phyloP scores from a whole-genome alignment of 2,888 invertebrate species.

The Rhamphomyia laevipes region DNA sequence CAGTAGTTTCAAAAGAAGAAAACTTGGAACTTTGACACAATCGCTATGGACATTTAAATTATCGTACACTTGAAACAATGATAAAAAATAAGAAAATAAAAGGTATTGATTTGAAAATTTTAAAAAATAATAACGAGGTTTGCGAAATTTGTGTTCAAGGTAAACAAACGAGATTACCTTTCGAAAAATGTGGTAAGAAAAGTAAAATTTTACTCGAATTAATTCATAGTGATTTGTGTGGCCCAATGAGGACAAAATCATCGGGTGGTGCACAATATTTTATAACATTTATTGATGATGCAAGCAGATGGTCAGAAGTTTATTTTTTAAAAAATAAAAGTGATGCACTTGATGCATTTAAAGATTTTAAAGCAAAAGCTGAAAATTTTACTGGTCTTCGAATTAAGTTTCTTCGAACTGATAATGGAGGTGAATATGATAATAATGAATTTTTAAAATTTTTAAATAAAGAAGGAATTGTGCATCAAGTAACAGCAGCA shows the following conservation, averaged over 20 bases:
- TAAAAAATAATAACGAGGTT: not conserved
- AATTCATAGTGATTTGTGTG: slow-evolving; percentile 1
- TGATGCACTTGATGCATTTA: not conserved
- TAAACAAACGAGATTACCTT: not conserved
- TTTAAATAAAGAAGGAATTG: not conserved
- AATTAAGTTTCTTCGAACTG: not conserved
- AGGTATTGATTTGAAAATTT: not conserved
- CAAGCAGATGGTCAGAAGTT: slow-evolving; percentile 1
- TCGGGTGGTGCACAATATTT: slow-evolving; percentile 1
- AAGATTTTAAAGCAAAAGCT: not conserved
- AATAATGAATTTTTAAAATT: not conserved
- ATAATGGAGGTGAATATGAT: not conserved
- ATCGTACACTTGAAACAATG: too few relatives aligned
- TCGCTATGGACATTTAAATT: slow-evolving; percentile 4
- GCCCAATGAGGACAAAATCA: not conserved
- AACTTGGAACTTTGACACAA: not conserved
- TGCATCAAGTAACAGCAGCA: slow-evolving; percentile 1
- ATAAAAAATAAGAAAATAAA: not conserved
- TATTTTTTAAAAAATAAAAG: not conserved
- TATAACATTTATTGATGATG: slow-evolving; percentile 1
- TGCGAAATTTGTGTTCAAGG: not conserved
- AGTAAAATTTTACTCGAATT: not conserved
- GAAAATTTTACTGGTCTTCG: slow-evolving; percentile 1
- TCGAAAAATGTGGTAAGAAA: not conserved
- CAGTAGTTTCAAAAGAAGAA: not conserved